Base-by-base conservation (phyloP, 64 coral and sea anemone genomes). In the Dendrophyllia cribrosa region DNA sequence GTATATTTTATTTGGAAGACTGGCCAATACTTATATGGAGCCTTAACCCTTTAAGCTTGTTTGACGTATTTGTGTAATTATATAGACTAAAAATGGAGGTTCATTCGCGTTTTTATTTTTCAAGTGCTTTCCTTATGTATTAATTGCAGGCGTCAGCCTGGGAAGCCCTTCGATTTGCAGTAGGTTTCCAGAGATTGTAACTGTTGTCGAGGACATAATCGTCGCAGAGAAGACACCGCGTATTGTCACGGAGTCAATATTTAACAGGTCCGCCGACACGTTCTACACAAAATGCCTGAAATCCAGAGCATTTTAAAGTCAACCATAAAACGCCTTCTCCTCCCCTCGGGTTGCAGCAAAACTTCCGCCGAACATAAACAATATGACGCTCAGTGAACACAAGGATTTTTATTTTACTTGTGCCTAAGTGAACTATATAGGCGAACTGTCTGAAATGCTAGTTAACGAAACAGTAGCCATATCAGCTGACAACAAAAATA, bases 291-390 rank as follows among this genome's bases (percentile, higher is more conserved):
- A 48, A 60, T 92, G 15, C 79, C 89, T 85, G 89, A 79, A 21
- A 51, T 92, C 11, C 84, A 85, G 61, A 79, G 63, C 49, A 85
- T 92, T 4, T 61, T 65, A 70, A 67, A 10, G 20, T 80, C 79
- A 62, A 92, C 68, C 43, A 75, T 92, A 15, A 67, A 70, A n/a
- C 81, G 66, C 48, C 78, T 91, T 19, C 82, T 92, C 81, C 70
- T 83, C 5, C 52, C 79, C 34, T 24, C 48, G 55, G 55, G 72
- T 63, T 72, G 78, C 72, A 19, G 78, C 78, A 24, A 83, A 69
- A 80, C 20, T 83, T 58, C 47, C 61, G 70, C 67, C 76, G 19
- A 91, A 91, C 26, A 71, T 19, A 9, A 91, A 91, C 55, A 22
- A n/a, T 15, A 70, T 82, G 60, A 15, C 64, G 13, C 43, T 82